Evolutionary conservation across 2,113 vertebrate genomes (phyloP).

Genomic region (Panthera uncia): DNA sequence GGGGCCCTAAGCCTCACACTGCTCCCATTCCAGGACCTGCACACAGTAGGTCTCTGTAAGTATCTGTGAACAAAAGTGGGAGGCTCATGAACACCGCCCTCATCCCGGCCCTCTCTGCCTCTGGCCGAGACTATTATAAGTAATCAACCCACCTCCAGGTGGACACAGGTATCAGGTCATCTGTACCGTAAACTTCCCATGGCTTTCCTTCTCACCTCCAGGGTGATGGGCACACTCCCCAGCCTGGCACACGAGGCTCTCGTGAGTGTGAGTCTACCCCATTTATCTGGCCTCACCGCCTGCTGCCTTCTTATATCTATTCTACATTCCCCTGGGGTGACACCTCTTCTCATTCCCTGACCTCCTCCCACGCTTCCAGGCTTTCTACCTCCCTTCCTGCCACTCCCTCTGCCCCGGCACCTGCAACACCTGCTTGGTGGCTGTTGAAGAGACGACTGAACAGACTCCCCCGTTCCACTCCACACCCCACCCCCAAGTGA

Average conservation of each 20-base stretch:
- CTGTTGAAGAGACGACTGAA: not conserved
- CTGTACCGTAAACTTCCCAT: fast-evolving
- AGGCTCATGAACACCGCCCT: not conserved
- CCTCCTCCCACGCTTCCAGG: fast-evolving
- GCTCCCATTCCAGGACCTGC: not conserved
- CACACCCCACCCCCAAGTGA: not conserved
- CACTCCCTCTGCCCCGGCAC: not conserved
- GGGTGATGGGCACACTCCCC: not conserved
- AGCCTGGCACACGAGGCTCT: not conserved
- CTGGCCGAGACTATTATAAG: not conserved
- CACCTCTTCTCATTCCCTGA: not conserved
- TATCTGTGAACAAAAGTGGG: not conserved
- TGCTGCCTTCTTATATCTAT: not conserved
- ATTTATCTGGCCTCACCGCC: not conserved
- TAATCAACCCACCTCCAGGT: not conserved
- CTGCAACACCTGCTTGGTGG: not conserved
- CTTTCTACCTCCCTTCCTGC: not conserved
- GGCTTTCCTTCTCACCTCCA: not conserved
- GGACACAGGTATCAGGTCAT: not conserved
- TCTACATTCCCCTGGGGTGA: fast-evolving
- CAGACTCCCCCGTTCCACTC: not conserved
- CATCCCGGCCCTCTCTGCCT: not conserved
- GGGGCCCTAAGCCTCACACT: not conserved
- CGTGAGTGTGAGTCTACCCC: fast-evolving
- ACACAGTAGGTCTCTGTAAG: not conserved